These are phyloP conservation scores for Antheraea assamensis DNA, from an alignment of 2,888 invertebrate genomes.

Conservation along the genomic window DNA sequence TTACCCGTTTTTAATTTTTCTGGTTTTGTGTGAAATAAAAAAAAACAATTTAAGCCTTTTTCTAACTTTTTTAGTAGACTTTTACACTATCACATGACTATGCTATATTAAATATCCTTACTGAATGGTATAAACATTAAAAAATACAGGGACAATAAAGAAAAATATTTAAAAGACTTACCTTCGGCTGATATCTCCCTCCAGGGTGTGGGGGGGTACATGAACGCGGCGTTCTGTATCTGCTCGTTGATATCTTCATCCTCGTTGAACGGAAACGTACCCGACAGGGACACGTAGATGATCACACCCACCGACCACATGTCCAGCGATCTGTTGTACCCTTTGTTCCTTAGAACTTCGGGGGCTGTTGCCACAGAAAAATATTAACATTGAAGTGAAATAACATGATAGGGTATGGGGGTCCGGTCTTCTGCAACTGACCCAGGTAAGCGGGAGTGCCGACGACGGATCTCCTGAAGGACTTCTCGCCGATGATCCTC, in stretches of 20 bases:
- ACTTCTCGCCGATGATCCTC: slow-evolving; percentile 99
- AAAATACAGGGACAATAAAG: too few species aligned
- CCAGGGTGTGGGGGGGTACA: slow-evolving; percentile 99
- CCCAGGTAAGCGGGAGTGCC: slow-evolving; percentile 99
- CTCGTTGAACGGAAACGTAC: slow-evolving; percentile 99
- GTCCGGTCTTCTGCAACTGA: too few species aligned
- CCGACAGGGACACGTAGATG: slow-evolving; percentile 98
- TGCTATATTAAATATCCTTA: too few species aligned
- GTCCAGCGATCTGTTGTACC: slow-evolving; percentile 98
- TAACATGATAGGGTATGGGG: too few species aligned
- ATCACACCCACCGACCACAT: slow-evolving; percentile 99
- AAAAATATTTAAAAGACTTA: slow-evolving; percentile 26
- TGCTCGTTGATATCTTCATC: slow-evolving; percentile 99
- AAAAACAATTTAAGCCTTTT: too few species aligned
- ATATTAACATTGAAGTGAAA: too few species aligned
- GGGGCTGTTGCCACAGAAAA: slow-evolving; percentile 85
- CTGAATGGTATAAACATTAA: too few species aligned
- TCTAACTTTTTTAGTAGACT: too few species aligned
- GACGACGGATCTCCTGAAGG: slow-evolving; percentile 97
- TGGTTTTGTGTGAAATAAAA: too few species aligned
- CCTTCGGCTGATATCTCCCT: slow-evolving; percentile 91
- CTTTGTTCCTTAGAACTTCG: slow-evolving; percentile 98
- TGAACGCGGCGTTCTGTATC: slow-evolving; percentile 99
- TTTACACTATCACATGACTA: too few species aligned
- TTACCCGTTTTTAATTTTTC: too few species aligned